Percentiles rank a stretch among this genome's conserved stretches.
phyloP scores from a whole-genome alignment of 2,113 vertebrate genomes.

The Cyphomyrus plagiostoma region DNA sequence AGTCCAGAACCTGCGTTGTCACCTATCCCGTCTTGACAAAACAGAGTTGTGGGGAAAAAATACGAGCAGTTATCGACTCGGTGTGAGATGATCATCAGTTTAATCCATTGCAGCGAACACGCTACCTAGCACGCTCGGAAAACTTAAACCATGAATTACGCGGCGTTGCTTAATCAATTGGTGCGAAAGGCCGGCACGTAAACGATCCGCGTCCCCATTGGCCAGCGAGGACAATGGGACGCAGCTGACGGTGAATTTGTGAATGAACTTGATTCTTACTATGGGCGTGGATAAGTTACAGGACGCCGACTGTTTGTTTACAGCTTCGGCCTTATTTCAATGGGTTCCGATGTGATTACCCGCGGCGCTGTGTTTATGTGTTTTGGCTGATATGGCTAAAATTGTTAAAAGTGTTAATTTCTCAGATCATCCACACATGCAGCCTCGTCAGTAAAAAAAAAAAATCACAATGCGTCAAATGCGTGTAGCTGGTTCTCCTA shows the following conservation, averaged over 20 bases:
- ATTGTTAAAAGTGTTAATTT: neutral
- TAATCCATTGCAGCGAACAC: constrained; percentile 18
- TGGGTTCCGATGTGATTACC: neutral
- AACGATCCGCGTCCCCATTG: constrained; percentile 60
- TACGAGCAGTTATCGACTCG: neutral
- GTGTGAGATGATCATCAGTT: constrained; percentile 28
- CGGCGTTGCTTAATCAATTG: constrained; percentile 50
- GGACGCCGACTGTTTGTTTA: constrained; percentile 7
- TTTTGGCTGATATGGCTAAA: neutral
- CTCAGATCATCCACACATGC: neutral
- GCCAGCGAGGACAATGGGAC: constrained; percentile 53
- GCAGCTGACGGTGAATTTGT: constrained; percentile 63
- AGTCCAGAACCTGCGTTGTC: neutral
- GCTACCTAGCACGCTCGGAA: constrained; percentile 40
- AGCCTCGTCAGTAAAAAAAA: neutral
- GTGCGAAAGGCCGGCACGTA: constrained; percentile 36
- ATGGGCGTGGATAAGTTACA: constrained; percentile 1
- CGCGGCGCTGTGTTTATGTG: neutral
- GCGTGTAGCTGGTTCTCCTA: neutral
- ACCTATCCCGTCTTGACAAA: neutral
- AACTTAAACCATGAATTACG: neutral
- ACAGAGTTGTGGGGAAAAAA: constrained; percentile 11
- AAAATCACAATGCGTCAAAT: neutral
- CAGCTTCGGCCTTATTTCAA: neutral
- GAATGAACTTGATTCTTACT: constrained; percentile 73